Percentiles rank a stretch among this genome's conserved stretches.
These are phyloP conservation scores for Monochamus saltuarius DNA, from an alignment of 1,140 invertebrate species.

Conservation along the genomic window DNA sequence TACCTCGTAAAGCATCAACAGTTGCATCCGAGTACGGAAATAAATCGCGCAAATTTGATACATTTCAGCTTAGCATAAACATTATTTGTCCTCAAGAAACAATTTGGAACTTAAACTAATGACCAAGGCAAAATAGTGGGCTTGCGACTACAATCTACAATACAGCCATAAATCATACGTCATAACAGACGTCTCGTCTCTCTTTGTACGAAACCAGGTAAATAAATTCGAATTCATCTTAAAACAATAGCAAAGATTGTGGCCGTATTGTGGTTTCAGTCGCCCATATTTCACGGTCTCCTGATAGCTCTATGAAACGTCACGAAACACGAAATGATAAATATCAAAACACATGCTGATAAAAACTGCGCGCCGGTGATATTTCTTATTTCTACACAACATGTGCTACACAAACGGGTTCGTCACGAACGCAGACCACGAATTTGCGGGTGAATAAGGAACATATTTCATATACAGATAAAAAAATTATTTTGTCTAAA, in stretches of 20 bases:
- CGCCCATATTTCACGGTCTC: slow-evolving; percentile 6
- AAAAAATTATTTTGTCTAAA: background rate
- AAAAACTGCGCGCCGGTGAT: slow-evolving; percentile 1
- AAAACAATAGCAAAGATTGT: background rate
- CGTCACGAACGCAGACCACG: slow-evolving; percentile 4
- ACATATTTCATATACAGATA: background rate
- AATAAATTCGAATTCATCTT: no score
- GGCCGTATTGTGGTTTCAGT: background rate
- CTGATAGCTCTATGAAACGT: slow-evolving; percentile 6
- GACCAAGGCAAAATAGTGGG: no score
- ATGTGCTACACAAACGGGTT: background rate
- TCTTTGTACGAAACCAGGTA: no score
- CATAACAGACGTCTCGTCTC: no score
- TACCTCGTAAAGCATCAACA: no score
- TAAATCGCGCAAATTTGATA: no score
- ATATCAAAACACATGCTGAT: slow-evolving; percentile 15
- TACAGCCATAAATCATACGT: no score
- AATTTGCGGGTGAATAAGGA: background rate
- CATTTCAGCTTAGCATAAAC: no score
- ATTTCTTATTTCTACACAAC: slow-evolving; percentile 10
- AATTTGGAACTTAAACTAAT: no score
- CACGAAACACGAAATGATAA: slow-evolving; percentile 10
- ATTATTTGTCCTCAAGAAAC: no score
- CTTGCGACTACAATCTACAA: no score
- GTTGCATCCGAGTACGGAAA: no score